Base-by-base conservation (phyloP, 2,888 invertebrate genomes). In the Scaptomyza cyrtandrae region DNA sequence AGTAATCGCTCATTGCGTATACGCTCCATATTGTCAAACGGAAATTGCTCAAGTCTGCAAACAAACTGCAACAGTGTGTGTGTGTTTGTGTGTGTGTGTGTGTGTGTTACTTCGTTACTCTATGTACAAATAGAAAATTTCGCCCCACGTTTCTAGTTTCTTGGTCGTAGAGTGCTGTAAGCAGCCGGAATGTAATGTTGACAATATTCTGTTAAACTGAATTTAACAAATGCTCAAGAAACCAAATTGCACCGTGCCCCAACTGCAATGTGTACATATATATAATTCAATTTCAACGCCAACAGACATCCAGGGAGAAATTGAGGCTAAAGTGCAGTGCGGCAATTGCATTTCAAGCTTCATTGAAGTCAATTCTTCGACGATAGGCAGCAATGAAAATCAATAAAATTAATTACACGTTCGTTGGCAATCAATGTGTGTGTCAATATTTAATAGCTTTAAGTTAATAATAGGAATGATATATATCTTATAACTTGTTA, bases 11-110 rank as follows among this genome's bases (percentile, higher is more conserved):
- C 48, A 55, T 71, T 86, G 62, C 71, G 77, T 79, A 71, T 82
- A 82, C 77, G 74, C 56, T 31, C 45, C 67, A 61, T 58, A 62
- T 67, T 75, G 80, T 69, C 64, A 56, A 57, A 50, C 74, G 83
- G 88, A 83, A 88, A 86, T 83, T 88, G 77, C 80, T 82, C 74
- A 82, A 82, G 71, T 86, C 75, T 65, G 80, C 70, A 87, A 82
- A 79, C 79, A 87, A 69, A 75, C 59, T 78, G 65, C 60, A 74
- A 24, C 45, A 16, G 35, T 58, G 35, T 54, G 11, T 60, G 52
- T 44, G 35, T 58, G 35, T 54, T 9, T 60, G 52, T 44, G 14
- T 65, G 46, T 58, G 41, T 55, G 45, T 55, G 49, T 19, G 14
- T 65, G 0, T 58, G 33, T 13, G 16, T 49, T 13, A 9, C 16